phyloP scores from a whole-genome alignment of 2,113 vertebrate genomes.

The Octodon degus region DNA sequence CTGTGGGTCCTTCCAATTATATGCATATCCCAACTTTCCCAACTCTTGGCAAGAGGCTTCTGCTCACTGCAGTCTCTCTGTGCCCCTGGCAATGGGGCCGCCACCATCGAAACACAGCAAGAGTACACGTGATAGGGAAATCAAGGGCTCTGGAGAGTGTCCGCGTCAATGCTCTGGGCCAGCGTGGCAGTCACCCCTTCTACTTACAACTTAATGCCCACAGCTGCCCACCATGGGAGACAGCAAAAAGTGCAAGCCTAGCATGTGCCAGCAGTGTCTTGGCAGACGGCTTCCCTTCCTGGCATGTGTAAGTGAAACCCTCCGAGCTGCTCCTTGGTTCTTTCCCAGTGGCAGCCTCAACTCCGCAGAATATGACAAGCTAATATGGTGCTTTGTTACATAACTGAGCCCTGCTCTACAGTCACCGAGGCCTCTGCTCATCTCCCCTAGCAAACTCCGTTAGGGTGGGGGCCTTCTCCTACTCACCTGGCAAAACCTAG shows the following conservation, averaged over 20 bases:
- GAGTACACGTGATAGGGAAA: background rate
- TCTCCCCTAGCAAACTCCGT: conserved; percentile 58
- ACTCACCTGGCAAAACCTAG: conserved; percentile 44
- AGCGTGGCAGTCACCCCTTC: background rate
- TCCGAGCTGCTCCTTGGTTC: background rate
- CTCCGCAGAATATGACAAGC: conserved; percentile 4
- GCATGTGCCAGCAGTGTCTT: background rate
- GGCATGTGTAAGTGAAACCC: background rate
- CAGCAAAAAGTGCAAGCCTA: background rate
- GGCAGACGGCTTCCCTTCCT: too few relatives aligned
- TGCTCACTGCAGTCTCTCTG: background rate
- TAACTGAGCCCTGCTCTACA: background rate
- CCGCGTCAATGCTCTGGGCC: background rate
- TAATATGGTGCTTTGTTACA: background rate
- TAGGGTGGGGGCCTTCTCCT: conserved; percentile 65
- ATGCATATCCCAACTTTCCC: background rate
- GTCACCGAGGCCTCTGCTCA: conserved; percentile 8
- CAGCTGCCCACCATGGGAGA: background rate
- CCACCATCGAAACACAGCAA: background rate
- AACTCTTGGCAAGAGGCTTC: background rate
- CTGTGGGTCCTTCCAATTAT: background rate
- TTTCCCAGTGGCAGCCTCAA: background rate
- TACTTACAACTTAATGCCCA: background rate
- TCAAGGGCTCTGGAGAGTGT: background rate
- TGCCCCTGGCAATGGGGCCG: background rate